Base-by-base conservation (phyloP, 2,113 vertebrate species). In the Ciconia stormi region DNA sequence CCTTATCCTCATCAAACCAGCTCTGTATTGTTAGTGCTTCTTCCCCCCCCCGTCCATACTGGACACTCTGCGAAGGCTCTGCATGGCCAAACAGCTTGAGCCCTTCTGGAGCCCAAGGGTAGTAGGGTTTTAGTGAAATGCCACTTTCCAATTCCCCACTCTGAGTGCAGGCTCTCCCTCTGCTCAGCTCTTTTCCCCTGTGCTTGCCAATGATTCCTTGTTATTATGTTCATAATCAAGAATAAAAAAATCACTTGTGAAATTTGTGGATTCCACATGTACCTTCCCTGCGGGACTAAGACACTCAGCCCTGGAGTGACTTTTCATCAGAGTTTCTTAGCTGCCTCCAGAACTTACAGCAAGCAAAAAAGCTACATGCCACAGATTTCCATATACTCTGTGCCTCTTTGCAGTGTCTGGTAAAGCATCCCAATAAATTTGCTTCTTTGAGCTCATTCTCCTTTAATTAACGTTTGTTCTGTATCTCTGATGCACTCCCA, bases 1-100 rank as follows among this genome's bases (percentile, higher is more conserved):
- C 49, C 87, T 96, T 9, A 91, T 98, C 53, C 96, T 98, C 76
- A 97, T 98, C 14, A 97, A 84, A 89, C 97, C 97, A 65, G 96
- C 96, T 88, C 5, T 82, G 0, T 97, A 94, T 1, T 98, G 97
- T 78, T 94, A 96, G 92, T 74, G 67, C 79, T 70, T 30, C 72
- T 42, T 58, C 67, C 20, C 58, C 21, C 38, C 74, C 47, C 86
- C 67, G 93, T 89, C 90, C 89, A 46, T 38, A 27, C 34, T 16
- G 79, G 74, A 23, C 81, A 26, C 55, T 88, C 84, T 56, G 77
- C 4, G 3, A 82, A 76, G 86, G 88, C 74, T 85, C 73, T 69
- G 73, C 40, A 2, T 8, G 66, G 56, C 42, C 69, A 26, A 87
- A 91, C 65, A 84, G 77, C 34, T 32, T 44, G 78, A 91, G 55